Percentiles rank a stretch among this genome's conserved stretches.
These are phyloP conservation scores for Phytoseiulus persimilis DNA, from an alignment of 2,888 invertebrate species.

Conservation along the genomic window DNA sequence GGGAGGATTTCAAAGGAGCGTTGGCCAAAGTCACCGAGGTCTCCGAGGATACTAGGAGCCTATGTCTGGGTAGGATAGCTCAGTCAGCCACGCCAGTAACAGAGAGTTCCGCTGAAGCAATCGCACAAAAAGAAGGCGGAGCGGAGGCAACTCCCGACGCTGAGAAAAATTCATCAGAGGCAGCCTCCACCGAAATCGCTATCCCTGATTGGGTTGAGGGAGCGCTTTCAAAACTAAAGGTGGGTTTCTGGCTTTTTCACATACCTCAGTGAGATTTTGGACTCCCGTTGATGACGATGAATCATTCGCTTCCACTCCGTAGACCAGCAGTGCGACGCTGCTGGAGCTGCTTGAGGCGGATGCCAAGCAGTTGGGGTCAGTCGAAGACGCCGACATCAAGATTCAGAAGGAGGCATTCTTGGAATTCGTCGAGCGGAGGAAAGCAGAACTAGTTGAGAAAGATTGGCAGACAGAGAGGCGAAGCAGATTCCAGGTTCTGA, in stretches of 20 bases:
- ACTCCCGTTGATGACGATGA: not conserved
- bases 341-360: not conserved
- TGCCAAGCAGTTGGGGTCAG: not conserved
- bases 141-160: not conserved
- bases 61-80: not conserved
- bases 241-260: not conserved
- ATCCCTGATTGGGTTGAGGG: conserved; percentile 23
- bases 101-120: not conserved
- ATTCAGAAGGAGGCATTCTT: not conserved
- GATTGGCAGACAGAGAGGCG: conserved; percentile 54
- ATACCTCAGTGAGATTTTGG: not conserved
- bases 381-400: conserved; percentile 10
- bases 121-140: no score
- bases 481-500: conserved; percentile 56
- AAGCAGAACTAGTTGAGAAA: conserved; percentile 58
- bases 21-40: not conserved
- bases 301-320: not conserved
- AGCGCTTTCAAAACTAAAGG: not conserved
- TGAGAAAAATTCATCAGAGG: not conserved
- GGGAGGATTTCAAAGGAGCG: conserved; percentile 53
- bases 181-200: not conserved
- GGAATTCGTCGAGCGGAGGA: conserved; percentile 58
- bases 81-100: not conserved
- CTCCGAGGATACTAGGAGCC: not conserved
- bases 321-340: conserved; percentile 11